phyloP scores from a whole-genome alignment of 2,888 invertebrate genomes.

The Blastobasis lacticolella region DNA sequence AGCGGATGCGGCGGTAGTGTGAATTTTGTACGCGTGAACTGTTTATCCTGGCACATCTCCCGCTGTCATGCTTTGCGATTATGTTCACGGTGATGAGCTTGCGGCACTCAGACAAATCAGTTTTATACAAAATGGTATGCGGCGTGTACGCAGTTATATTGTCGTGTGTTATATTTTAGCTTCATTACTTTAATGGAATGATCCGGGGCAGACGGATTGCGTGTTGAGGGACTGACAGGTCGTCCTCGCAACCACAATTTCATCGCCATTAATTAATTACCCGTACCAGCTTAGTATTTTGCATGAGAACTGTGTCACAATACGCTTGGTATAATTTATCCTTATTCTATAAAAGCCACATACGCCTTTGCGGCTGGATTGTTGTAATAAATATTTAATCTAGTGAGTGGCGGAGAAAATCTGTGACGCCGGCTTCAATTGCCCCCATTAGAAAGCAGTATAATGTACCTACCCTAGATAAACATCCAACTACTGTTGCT shows the following conservation, averaged over 20 bases:
- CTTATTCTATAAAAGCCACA: too few species aligned
- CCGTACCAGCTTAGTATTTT: too few species aligned
- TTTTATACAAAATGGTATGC: slow-evolving; percentile 30
- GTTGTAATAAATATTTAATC: too few species aligned
- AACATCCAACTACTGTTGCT: slow-evolving; percentile 22
- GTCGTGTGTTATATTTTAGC: slow-evolving; percentile 22
- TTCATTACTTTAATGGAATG: slow-evolving; percentile 39
- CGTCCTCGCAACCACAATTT: neutral
- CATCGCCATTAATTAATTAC: too few species aligned
- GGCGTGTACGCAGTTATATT: slow-evolving; percentile 19
- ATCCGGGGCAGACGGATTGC: slow-evolving; percentile 38
- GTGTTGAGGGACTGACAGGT: slow-evolving; percentile 35
- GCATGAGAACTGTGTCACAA: too few species aligned
- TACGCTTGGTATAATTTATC: too few species aligned
- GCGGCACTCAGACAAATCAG: slow-evolving; percentile 24
- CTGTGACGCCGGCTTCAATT: neutral
- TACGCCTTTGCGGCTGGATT: too few species aligned
- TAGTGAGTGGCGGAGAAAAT: neutral
- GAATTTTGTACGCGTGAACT: slow-evolving; percentile 19
- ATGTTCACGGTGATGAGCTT: slow-evolving; percentile 30
- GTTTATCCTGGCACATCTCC: slow-evolving; percentile 47
- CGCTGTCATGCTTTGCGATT: slow-evolving; percentile 46
- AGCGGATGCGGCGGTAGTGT: slow-evolving; percentile 24
- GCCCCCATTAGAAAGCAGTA: slow-evolving; percentile 5
- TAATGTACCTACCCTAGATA: slow-evolving; percentile 14